Evolutionary conservation across 2,888 invertebrate genomes (phyloP), one percentile per base, ranked within the genome.

Genomic region (Stenchaetothrips biformis): DNA sequence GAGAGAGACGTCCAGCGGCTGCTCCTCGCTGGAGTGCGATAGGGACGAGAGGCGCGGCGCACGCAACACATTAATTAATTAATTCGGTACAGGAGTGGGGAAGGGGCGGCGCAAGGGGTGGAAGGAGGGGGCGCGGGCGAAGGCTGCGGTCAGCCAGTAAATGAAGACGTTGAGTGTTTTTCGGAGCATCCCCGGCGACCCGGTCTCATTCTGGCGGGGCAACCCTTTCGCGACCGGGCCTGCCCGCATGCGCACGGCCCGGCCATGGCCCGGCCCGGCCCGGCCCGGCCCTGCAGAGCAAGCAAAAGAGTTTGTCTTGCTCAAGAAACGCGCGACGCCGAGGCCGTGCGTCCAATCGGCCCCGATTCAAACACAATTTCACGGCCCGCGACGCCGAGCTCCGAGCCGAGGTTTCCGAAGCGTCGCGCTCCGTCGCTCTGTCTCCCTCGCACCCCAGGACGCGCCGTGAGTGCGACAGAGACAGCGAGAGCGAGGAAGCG

Each of bases 401-500:
- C 37, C 37, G 37, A 37, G n/a, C n/a, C n/a, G n/a, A n/a, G n/a
- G n/a, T n/a, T 37, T 37, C 37, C 4, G 37, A 37, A 37, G 2
- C 1, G 37, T 37, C 37, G 37, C 37, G 1, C 37, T 4, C 37
- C 1, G 37, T 37, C 37, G 37, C 37, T 37, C 37, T 4, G 37
- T 37, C 37, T 37, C 37, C 37, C 37, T 37, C 37, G 37, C 37
- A 37, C 37, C 37, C 37, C 37, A 2, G 37, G 37, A 37, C 37
- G 37, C 37, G 2, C 37, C 37, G 37, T 37, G 37, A 37, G 37
- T 37, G 37, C 37, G 37, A 37, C 37, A 37, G 37, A 37, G 37
- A 37, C 37, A 49, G 48, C 47, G 74, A 81, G 74, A 59, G 79
- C 7, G 79, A 67, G 67, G 27, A 11, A 37, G 74, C 25, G 37